Evolutionary conservation across 2,888 invertebrate genomes (phyloP).

Genomic region (Epiblema foenella): DNA sequence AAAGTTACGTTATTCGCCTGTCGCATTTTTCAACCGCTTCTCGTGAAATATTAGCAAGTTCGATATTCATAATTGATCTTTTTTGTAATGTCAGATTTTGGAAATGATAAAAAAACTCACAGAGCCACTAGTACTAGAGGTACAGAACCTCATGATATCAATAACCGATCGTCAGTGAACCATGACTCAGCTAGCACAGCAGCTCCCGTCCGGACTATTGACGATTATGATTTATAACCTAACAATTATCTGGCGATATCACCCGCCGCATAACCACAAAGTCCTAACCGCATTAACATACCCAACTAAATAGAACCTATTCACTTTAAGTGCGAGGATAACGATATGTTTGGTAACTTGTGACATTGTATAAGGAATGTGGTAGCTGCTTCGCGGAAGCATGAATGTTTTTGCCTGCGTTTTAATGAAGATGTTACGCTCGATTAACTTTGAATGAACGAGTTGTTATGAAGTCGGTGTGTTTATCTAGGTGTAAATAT

Average conservation of each 20-base stretch:
- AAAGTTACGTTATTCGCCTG: too few relatives aligned
- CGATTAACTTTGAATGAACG: constrained; percentile 1
- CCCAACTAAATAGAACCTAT: background rate
- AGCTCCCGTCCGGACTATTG: constrained; percentile 16
- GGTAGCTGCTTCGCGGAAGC: background rate
- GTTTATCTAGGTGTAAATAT: too few relatives aligned
- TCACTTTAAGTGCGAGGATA: background rate
- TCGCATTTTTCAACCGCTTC: too few relatives aligned
- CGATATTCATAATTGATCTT: too few relatives aligned
- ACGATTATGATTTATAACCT: constrained; percentile 36
- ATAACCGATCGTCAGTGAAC: background rate
- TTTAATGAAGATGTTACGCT: constrained; percentile 4
- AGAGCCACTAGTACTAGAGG: too few relatives aligned
- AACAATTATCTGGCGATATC: constrained; percentile 20
- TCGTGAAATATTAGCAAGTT: too few relatives aligned
- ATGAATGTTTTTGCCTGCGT: constrained; percentile 7
- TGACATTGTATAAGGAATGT: constrained; percentile 15
- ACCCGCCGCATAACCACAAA: background rate
- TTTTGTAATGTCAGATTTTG: too few relatives aligned
- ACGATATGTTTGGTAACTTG: background rate
- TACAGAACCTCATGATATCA: constrained; percentile 8
- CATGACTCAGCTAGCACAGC: constrained; percentile 30
- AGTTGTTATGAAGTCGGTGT: too few relatives aligned
- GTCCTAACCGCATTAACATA: background rate
- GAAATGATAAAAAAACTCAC: too few relatives aligned